Conservation (phyloP, 2,888 invertebrate species). For the Pilophorus perplexus region DNA sequence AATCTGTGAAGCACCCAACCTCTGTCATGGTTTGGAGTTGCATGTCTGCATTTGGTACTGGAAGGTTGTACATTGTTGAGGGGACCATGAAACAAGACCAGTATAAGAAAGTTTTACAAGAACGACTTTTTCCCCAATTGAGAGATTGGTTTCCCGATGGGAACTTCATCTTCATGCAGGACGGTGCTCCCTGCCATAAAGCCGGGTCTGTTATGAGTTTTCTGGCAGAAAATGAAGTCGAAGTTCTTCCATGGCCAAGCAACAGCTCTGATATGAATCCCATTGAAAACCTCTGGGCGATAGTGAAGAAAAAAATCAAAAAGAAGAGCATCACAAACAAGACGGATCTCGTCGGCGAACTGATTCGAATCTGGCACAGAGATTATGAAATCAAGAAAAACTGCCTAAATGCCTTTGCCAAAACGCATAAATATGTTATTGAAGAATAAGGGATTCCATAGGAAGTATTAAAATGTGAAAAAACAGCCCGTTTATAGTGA, state of each 20-base stretch:
- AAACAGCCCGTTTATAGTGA: background rate
- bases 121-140: conserved; percentile 13
- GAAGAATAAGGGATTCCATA: background rate
- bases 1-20: conserved; percentile 37
- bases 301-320: conserved; percentile 44
- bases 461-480: background rate
- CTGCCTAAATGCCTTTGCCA: background rate
- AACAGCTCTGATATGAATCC: conserved; percentile 47
- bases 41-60: conserved; percentile 26
- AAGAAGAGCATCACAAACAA: conserved; percentile 47
- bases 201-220: background rate
- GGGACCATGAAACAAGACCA: conserved; percentile 28
- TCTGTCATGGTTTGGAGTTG: conserved; percentile 39
- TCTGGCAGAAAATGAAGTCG: background rate
- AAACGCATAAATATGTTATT: background rate
- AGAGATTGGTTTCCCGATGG: conserved; percentile 17
- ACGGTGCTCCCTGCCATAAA: conserved; percentile 29
- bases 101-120: conserved; percentile 24
- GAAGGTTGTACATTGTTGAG: conserved; percentile 30
- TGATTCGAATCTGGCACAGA: conserved; percentile 41
- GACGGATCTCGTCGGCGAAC: conserved; percentile 44
- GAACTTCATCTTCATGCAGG: conserved; percentile 23
- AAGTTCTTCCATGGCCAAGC: conserved; percentile 46
- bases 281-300: conserved; percentile 48
- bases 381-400: background rate